Evolutionary conservation across 2,888 invertebrate genomes (phyloP).

Genomic region (Drosophila imparisetae): DNA sequence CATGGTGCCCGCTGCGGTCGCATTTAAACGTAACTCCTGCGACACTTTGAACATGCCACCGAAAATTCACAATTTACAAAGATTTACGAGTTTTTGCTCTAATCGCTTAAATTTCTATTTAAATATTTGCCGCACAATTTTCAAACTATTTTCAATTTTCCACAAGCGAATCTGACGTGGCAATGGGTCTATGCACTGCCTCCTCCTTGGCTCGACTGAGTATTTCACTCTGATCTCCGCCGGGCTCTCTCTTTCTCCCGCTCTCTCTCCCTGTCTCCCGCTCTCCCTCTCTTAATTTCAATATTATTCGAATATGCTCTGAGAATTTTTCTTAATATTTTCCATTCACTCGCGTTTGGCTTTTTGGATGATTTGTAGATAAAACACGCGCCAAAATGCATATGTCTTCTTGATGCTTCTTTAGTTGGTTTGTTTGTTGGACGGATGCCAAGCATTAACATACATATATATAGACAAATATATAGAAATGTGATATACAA

Average conservation of each 20-base stretch:
- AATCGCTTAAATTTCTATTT: conserved; percentile 33
- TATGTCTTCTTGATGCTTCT: conserved; percentile 36
- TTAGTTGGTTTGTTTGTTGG: conserved; percentile 16
- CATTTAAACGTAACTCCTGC: conserved; percentile 83
- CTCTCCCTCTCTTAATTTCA: conserved; percentile 3
- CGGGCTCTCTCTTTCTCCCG: conserved; percentile 20
- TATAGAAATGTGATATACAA: conserved; percentile 21
- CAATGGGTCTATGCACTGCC: conserved; percentile 43
- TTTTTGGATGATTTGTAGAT: not conserved
- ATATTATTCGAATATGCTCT: conserved; percentile 44
- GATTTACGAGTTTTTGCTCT: conserved; percentile 9
- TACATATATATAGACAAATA: not conserved
- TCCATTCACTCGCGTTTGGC: conserved; percentile 29
- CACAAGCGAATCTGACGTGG: conserved; percentile 31
- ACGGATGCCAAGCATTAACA: conserved; percentile 48
- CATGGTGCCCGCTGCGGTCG: conserved; percentile 50
- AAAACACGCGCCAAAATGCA: conserved; percentile 32
- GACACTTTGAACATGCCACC: conserved; percentile 83
- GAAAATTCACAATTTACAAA: conserved; percentile 7
- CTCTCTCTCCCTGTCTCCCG: conserved; percentile 3
- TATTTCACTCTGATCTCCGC: conserved; percentile 13
- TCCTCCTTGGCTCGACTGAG: conserved; percentile 62
- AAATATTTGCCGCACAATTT: conserved; percentile 36
- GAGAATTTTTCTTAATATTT: conserved; percentile 46
- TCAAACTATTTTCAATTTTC: conserved; percentile 29